phyloP scores from a whole-genome alignment of 1,140 invertebrate genomes.

The Heliconius hermathena region DNA sequence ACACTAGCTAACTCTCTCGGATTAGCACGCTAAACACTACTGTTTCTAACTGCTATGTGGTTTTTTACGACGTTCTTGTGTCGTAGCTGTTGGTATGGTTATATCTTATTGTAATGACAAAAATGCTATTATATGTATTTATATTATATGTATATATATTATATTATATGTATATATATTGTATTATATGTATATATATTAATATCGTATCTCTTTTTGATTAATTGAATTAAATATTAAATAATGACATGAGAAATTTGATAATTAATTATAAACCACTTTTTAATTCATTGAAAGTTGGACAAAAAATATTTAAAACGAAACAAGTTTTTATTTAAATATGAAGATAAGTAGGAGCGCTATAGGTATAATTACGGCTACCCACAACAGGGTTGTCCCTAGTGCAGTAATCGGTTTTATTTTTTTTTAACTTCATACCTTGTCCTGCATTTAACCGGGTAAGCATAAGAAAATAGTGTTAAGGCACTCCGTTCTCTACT shows the following conservation, averaged over 20 bases:
- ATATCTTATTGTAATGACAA: not conserved
- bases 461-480: too few relatives aligned
- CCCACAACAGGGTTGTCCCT: slow-evolving; percentile 36
- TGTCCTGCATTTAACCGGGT: too few relatives aligned
- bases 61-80: slow-evolving; percentile 49
- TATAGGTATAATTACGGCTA: slow-evolving; percentile 26
- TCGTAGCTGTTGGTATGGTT: slow-evolving; percentile 8
- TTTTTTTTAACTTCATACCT: not conserved
- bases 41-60: slow-evolving; percentile 34
- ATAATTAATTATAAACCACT: not conserved
- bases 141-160: too few relatives aligned
- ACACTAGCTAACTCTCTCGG: slow-evolving; percentile 66
- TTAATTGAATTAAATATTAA: not conserved
- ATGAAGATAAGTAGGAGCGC: slow-evolving; percentile 36
- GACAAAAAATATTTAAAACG: slow-evolving; percentile 11
- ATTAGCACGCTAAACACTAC: slow-evolving; percentile 72
- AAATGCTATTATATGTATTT: too few relatives aligned
- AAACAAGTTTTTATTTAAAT: slow-evolving; percentile 40
- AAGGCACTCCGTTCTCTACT: too few relatives aligned
- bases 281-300: not conserved
- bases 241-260: not conserved
- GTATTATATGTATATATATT: too few relatives aligned
- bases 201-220: too few relatives aligned
- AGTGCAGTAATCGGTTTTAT: not conserved
- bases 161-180: too few relatives aligned